phyloP scores from a whole-genome alignment of 2,888 invertebrate species.

The Hirtodrosophila trivittata region DNA sequence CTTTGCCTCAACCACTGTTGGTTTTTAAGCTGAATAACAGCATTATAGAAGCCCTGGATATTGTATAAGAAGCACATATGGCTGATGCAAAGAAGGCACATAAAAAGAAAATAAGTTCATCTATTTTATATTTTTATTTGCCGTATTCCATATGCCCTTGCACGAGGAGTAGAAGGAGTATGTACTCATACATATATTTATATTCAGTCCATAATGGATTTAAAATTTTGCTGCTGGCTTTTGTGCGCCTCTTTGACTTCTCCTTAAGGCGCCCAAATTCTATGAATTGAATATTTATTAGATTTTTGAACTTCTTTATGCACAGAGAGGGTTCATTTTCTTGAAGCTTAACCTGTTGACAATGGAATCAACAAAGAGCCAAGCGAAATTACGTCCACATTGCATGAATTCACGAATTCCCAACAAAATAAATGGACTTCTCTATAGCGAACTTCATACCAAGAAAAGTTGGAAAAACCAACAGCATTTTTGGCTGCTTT shows the following conservation, averaged over 20 bases:
- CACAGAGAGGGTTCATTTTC: background rate
- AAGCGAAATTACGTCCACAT: conserved; percentile 1
- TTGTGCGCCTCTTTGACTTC: conserved; percentile 26
- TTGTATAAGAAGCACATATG: conserved; percentile 29
- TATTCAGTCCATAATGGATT: conserved; percentile 34
- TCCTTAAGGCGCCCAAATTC: conserved; percentile 33
- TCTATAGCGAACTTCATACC: no score
- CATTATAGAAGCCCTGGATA: conserved; percentile 19
- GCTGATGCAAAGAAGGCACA: conserved; percentile 14
- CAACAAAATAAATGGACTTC: background rate
- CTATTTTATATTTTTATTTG: conserved; percentile 55
- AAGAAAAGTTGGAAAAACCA: no score
- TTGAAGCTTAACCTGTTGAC: conserved; percentile 24
- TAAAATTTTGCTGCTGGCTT: conserved; percentile 37
- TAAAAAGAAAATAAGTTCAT: conserved; percentile 55
- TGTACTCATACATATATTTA: conserved; percentile 1
- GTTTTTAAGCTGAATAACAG: conserved; percentile 25
- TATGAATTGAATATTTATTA: conserved; percentile 64
- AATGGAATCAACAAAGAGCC: conserved; percentile 20
- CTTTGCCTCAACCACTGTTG: conserved; percentile 14
- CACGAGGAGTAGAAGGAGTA: no score
- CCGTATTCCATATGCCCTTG: background rate
- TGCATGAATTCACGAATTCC: conserved; percentile 1
- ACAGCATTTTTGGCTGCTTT: background rate
- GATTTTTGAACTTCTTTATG: conserved; percentile 40